phyloP scores from a whole-genome alignment of 2,113 vertebrate genomes.

The Hippocampus abdominalis region DNA sequence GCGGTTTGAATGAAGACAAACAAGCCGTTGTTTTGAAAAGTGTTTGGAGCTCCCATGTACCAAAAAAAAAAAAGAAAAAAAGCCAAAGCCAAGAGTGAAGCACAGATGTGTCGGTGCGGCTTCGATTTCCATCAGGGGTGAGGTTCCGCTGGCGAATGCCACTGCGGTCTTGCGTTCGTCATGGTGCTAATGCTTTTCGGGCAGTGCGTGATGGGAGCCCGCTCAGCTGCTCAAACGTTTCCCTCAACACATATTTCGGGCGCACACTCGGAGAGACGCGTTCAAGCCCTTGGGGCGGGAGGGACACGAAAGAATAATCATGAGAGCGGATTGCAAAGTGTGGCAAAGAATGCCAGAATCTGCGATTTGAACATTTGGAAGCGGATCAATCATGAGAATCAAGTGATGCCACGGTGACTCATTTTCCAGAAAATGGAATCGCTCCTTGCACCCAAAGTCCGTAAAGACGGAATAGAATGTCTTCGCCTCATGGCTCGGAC shows the following conservation, averaged over 20 bases:
- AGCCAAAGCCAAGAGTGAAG: background rate
- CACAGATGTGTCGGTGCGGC: constrained; percentile 11
- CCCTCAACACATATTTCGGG: constrained; percentile 53
- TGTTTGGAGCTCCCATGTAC: constrained; percentile 5
- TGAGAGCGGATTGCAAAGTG: background rate
- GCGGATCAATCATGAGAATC: too few species aligned
- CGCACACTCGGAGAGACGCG: constrained; percentile 47
- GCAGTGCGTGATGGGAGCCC: constrained; percentile 53
- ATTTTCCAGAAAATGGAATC: too few species aligned
- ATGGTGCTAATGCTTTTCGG: constrained; percentile 49
- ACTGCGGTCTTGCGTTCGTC: constrained; percentile 38
- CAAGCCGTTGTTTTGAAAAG: constrained; percentile 11
- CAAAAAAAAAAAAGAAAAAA: background rate
- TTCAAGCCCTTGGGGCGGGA: too few species aligned
- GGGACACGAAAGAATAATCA: too few species aligned
- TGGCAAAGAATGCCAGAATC: too few species aligned
- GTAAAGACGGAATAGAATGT: too few species aligned
- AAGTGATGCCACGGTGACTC: too few species aligned
- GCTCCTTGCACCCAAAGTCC: too few species aligned
- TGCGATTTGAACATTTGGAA: too few species aligned
- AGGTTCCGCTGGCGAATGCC: constrained; percentile 57
- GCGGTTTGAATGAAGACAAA: constrained; percentile 6
- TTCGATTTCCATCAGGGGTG: constrained; percentile 41
- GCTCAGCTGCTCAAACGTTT: constrained; percentile 35
- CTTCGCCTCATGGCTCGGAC: too few species aligned